Evolutionary conservation across 1,140 invertebrate species (phyloP).

Genomic region (Harlomillsia oculata): DNA sequence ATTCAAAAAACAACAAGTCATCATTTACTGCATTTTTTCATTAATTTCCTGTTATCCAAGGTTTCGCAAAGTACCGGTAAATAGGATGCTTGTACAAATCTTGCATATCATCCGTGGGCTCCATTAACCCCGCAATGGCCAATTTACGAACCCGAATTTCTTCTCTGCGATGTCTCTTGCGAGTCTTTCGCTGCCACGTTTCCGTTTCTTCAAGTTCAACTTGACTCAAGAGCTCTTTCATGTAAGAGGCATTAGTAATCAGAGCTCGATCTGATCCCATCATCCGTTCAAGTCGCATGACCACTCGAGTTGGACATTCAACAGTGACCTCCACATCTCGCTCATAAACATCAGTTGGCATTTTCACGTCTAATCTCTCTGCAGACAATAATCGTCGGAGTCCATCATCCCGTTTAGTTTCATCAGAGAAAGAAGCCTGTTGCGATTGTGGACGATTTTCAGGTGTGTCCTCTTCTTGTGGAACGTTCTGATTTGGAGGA

Average conservation of each 20-base stretch:
- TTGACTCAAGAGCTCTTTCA: constrained; percentile 18
- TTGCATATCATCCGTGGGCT: constrained; percentile 29
- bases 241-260: constrained; percentile 25
- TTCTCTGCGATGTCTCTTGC: constrained; percentile 17
- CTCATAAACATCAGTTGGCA: no score
- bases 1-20: neutral
- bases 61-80: constrained; percentile 12
- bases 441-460: no score
- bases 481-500: no score
- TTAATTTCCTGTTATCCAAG: neutral
- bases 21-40: neutral
- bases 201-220: constrained; percentile 24
- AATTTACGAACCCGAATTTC: constrained; percentile 20
- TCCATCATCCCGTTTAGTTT: no score
- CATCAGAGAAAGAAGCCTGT: no score
- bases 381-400: no score
- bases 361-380: no score
- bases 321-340: no score
- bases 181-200: constrained; percentile 11
- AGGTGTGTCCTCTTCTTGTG: no score
- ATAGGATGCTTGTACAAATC: constrained; percentile 29
- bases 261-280: constrained; percentile 30
- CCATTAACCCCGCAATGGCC: constrained; percentile 26
- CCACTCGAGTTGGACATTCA: constrained; percentile 21
- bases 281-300: constrained; percentile 28